Conservation (phyloP, 2,113 vertebrate species). For the Menidia beryllina region DNA sequence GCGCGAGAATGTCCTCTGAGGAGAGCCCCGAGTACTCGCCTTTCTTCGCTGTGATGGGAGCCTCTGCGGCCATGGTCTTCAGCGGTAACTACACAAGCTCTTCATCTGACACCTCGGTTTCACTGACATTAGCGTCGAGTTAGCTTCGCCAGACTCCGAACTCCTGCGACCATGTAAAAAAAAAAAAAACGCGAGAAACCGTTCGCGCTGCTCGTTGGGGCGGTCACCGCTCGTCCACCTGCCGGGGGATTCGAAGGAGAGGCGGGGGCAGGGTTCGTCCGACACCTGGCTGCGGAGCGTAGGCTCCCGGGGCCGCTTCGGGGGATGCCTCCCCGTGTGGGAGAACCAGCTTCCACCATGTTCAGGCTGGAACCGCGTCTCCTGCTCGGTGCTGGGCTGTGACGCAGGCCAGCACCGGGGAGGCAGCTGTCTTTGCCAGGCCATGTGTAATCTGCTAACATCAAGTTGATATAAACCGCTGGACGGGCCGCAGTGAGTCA, state of each 20-base stretch:
- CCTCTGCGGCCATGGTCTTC: conserved; percentile 94
- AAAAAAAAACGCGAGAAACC: neutral
- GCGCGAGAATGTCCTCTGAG: conserved; percentile 75
- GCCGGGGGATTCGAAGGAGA: conserved; percentile 38
- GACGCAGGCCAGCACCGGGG: conserved; percentile 40
- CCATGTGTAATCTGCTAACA: conserved; percentile 19
- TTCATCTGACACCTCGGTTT: conserved; percentile 26
- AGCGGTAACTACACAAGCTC: conserved; percentile 85
- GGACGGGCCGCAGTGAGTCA: neutral
- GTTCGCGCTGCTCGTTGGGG: neutral
- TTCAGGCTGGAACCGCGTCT: conserved; percentile 1
- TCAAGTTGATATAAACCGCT: neutral
- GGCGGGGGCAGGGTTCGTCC: conserved; percentile 13
- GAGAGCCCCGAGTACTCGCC: conserved; percentile 89
- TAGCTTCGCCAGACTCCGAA: neutral
- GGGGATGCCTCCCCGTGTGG: neutral
- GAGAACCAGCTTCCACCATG: neutral
- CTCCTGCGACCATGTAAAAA: neutral
- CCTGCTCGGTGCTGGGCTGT: conserved; percentile 22
- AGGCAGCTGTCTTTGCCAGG: conserved; percentile 16
- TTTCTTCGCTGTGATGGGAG: conserved; percentile 97
- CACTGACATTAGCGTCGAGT: neutral
- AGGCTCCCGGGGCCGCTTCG: neutral
- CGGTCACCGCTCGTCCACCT: conserved; percentile 51
- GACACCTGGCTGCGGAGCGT: conserved; percentile 27